A percentile compares a stretch with the other conserved stretches of the same genome.
Evolutionary conservation across 2,797 vertebrate genomes (phyloP).

Genomic region (Neostethus bicornis): DNA sequence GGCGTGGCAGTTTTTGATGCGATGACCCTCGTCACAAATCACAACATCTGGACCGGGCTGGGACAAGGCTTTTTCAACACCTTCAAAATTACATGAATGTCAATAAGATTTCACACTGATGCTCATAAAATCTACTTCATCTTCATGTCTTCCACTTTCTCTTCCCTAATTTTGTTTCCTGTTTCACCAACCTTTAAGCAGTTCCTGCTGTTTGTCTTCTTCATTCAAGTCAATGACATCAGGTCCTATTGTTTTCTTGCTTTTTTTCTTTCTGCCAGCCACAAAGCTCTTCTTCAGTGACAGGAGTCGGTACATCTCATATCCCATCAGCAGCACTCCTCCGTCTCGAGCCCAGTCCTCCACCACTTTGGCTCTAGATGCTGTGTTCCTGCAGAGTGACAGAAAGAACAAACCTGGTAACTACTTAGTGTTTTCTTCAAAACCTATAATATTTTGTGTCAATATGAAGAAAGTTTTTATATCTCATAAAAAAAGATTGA

Average conservation of each 20-base stretch:
- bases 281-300: slow-evolving; percentile 96
- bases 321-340: slow-evolving; percentile 96
- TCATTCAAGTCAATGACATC: slow-evolving; percentile 94
- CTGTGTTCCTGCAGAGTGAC: slow-evolving; percentile 83
- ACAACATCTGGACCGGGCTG: slow-evolving; percentile 94
- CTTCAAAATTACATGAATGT: slow-evolving; percentile 62
- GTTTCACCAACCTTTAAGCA: slow-evolving; percentile 89
- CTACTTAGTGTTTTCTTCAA: not conserved
- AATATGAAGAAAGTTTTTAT: not conserved
- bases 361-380: slow-evolving; percentile 91
- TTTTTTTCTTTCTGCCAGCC: slow-evolving; percentile 91
- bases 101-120: not conserved
- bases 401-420: not conserved
- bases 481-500: slow-evolving; percentile 1
- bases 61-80: slow-evolving; percentile 91
- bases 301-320: slow-evolving; percentile 97
- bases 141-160: not conserved
- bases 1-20: slow-evolving; percentile 98
- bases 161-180: no score
- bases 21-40: slow-evolving; percentile 96
- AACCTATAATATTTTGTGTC: not conserved
- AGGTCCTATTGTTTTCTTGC: slow-evolving; percentile 88
- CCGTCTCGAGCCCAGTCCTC: slow-evolving; percentile 90
- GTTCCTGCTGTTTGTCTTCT: slow-evolving; percentile 94
- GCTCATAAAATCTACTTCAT: not conserved